Conservation (phyloP, 1,140 invertebrate species). For the Tetragonula clypearis region DNA sequence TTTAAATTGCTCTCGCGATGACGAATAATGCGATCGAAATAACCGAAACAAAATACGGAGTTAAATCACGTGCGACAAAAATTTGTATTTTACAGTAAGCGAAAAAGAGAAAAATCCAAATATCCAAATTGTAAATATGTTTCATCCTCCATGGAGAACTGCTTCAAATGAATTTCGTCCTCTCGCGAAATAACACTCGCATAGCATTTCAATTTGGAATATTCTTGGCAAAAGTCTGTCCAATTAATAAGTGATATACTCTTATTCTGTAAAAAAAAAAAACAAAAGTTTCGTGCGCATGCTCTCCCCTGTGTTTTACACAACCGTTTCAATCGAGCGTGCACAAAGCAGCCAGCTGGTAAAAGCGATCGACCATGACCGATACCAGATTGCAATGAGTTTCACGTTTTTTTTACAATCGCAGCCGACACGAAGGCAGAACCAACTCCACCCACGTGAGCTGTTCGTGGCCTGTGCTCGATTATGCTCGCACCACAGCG, state of each 20-base stretch:
- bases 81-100: not conserved
- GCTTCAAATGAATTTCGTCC: no score
- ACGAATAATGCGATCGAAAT: no score
- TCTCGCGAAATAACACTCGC: no score
- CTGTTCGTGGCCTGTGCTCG: conserved; percentile 11
- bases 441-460: conserved; percentile 56
- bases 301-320: not conserved
- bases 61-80: not conserved
- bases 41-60: not conserved
- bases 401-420: conserved; percentile 59
- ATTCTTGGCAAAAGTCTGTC: no score
- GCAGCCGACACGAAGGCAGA: conserved; percentile 31
- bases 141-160: no score
- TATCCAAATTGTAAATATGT: no score
- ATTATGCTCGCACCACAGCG: conserved; percentile 10
- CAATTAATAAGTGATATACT: no score
- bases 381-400: conserved; percentile 64
- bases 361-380: conserved; percentile 72
- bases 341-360: conserved; percentile 19
- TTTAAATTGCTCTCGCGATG: not conserved
- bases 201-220: no score
- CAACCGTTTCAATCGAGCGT: not conserved
- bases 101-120: no score
- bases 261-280: not conserved
- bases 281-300: not conserved